Percentiles rank a stretch among this genome's conserved stretches.
These are phyloP conservation scores for Drosophila arizonae DNA, from an alignment of 1,140 invertebrate species.

Conservation along the genomic window DNA sequence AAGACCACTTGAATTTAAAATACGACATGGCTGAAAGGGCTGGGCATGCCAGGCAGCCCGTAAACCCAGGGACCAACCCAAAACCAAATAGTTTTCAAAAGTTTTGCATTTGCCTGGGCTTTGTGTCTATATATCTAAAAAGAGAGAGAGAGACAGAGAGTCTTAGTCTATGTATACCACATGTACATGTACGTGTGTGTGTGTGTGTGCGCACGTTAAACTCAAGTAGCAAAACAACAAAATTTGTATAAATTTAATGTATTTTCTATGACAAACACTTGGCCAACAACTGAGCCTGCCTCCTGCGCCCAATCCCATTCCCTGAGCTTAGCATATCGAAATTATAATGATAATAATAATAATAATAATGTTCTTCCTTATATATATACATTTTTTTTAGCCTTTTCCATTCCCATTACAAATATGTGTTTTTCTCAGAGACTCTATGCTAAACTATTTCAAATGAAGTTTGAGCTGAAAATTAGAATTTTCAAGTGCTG, in stretches of 20 bases:
- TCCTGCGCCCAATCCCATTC: background rate
- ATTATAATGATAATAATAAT: slow-evolving; percentile 51
- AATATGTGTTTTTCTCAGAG: slow-evolving; percentile 35
- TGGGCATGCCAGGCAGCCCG: slow-evolving; percentile 20
- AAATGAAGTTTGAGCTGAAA: slow-evolving; percentile 76
- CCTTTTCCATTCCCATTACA: slow-evolving; percentile 51
- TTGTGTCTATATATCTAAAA: slow-evolving; percentile 30
- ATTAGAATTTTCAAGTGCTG: slow-evolving; percentile 81
- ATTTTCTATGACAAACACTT: slow-evolving; percentile 79
- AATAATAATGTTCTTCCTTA: slow-evolving; percentile 41
- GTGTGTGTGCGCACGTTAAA: slow-evolving; percentile 58
- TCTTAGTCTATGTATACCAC: background rate
- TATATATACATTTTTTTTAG: slow-evolving; percentile 34
- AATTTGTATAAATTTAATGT: slow-evolving; percentile 82
- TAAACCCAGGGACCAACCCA: slow-evolving; percentile 14
- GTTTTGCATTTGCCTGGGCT: slow-evolving; percentile 71
- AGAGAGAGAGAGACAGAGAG: background rate
- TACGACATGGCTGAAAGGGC: slow-evolving; percentile 78
- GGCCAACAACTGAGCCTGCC: slow-evolving; percentile 15
- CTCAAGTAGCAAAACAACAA: slow-evolving; percentile 70
- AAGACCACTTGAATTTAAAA: slow-evolving; percentile 80
- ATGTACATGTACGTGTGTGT: slow-evolving; percentile 13
- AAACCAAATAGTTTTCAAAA: slow-evolving; percentile 76
- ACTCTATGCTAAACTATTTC: slow-evolving; percentile 68
- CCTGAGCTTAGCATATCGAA: slow-evolving; percentile 5